Evolutionary conservation across 1,140 invertebrate genomes (phyloP).

Genomic region (Saxidomus purpurata): DNA sequence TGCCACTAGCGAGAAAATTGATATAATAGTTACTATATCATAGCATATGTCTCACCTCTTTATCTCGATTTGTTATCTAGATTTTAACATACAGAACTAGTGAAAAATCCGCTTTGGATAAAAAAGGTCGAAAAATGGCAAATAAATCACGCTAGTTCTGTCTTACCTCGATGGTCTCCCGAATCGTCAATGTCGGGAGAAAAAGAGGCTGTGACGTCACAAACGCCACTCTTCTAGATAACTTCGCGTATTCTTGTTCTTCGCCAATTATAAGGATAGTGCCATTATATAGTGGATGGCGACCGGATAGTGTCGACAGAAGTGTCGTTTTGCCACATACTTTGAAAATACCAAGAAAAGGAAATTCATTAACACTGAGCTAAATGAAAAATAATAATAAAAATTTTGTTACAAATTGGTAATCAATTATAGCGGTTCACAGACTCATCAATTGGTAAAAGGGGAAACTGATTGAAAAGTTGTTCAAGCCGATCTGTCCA

Average conservation of each 20-base stretch:
- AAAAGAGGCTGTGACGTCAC: slow-evolving; percentile 36
- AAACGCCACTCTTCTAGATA: slow-evolving; percentile 5
- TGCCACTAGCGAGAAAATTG: too few species aligned
- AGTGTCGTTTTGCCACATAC: slow-evolving; percentile 22
- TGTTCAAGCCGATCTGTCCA: background rate
- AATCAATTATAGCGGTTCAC: background rate
- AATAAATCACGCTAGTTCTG: too few species aligned
- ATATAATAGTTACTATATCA: too few species aligned
- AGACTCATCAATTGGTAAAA: background rate
- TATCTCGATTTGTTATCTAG: too few species aligned
- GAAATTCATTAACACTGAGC: background rate
- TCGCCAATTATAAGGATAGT: background rate
- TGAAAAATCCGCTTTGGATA: too few species aligned
- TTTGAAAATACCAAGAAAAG: too few species aligned
- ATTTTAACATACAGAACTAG: too few species aligned
- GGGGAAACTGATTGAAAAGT: background rate
- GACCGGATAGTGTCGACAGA: slow-evolving; percentile 1
- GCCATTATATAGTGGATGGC: background rate
- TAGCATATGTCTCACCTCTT: too few species aligned
- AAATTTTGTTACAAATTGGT: background rate
- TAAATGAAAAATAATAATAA: background rate
- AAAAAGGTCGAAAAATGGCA: too few species aligned
- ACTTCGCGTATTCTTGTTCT: background rate
- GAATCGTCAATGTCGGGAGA: slow-evolving; percentile 33
- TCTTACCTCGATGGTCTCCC: slow-evolving; percentile 43